Percentiles rank a stretch among this genome's conserved stretches.
Conservation (phyloP, 1,140 invertebrate genomes). For the Sycophaga agraensis region DNA sequence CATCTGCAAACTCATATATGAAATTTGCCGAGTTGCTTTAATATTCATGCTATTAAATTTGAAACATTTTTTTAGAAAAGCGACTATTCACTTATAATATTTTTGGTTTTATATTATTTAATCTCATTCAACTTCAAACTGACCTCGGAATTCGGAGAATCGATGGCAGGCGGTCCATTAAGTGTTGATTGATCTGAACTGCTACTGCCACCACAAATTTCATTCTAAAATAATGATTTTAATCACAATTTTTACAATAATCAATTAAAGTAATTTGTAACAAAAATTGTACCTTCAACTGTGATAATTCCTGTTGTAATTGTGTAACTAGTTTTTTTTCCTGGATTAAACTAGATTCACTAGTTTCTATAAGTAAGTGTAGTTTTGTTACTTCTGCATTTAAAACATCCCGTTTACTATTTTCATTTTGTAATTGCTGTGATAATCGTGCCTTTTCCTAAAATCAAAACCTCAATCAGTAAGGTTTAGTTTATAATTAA, state of each 20-base stretch:
- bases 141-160: slow-evolving; percentile 46
- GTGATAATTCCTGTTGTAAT: slow-evolving; percentile 42
- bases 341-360: slow-evolving; percentile 32
- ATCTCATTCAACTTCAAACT: slow-evolving; percentile 29
- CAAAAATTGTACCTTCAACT: slow-evolving; percentile 40
- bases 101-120: background rate
- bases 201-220: slow-evolving; percentile 39
- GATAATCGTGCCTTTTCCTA: slow-evolving; percentile 42
- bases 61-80: slow-evolving; percentile 5
- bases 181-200: slow-evolving; percentile 42
- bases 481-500: background rate
- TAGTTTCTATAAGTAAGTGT: slow-evolving; percentile 36
- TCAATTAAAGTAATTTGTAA: background rate
- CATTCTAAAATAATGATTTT: slow-evolving; percentile 35
- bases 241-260: background rate
- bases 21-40: slow-evolving; percentile 11
- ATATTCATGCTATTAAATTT: slow-evolving; percentile 23
- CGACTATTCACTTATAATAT: slow-evolving; percentile 4
- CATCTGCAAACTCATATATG: slow-evolving; percentile 21
- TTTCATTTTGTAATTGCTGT: slow-evolving; percentile 40
- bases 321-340: slow-evolving; percentile 41
- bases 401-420: slow-evolving; percentile 34
- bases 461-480: slow-evolving; percentile 9
- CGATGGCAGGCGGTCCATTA: slow-evolving; percentile 44
- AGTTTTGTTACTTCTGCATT: slow-evolving; percentile 41